These are phyloP conservation scores for Sisor rabdophorus DNA, from an alignment of 2,113 vertebrate species.

Conservation along the genomic window DNA sequence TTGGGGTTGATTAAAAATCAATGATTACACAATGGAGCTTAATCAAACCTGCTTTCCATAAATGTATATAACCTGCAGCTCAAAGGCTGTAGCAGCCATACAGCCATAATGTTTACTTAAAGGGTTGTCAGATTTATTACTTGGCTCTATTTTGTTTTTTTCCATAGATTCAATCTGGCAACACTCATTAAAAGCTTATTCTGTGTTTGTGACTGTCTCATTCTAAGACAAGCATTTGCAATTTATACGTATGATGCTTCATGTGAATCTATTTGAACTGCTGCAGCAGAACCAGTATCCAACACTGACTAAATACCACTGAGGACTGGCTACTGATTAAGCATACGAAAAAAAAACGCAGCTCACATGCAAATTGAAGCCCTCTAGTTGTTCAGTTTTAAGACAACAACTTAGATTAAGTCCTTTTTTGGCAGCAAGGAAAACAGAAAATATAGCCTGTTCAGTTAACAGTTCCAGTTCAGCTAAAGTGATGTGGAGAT, in stretches of 20 bases:
- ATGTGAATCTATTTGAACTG: slow-evolving; percentile 18
- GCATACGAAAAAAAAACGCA: slow-evolving; percentile 21
- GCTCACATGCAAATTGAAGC: slow-evolving; percentile 5
- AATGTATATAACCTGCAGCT: neutral
- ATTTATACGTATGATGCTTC: neutral
- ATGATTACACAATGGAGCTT: neutral
- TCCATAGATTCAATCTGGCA: neutral
- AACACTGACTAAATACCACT: slow-evolving; percentile 23
- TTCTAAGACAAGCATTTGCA: slow-evolving; percentile 6
- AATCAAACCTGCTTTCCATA: neutral
- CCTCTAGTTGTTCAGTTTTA: slow-evolving; percentile 2
- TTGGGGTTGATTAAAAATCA: neutral
- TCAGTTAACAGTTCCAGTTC: slow-evolving; percentile 19
- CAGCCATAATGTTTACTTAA: neutral
- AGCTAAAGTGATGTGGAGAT: neutral
- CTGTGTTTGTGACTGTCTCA: neutral
- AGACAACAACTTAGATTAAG: neutral
- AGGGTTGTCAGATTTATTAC: neutral
- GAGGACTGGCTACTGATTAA: slow-evolving; percentile 13
- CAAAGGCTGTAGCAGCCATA: neutral
- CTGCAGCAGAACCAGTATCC: slow-evolving; percentile 21
- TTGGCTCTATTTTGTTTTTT: neutral
- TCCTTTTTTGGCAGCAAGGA: slow-evolving; percentile 9
- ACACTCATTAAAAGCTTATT: neutral
- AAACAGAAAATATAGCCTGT: slow-evolving; percentile 15